Conservation (phyloP, 2,888 invertebrate genomes). For the Pachliopta kotzebuea region DNA sequence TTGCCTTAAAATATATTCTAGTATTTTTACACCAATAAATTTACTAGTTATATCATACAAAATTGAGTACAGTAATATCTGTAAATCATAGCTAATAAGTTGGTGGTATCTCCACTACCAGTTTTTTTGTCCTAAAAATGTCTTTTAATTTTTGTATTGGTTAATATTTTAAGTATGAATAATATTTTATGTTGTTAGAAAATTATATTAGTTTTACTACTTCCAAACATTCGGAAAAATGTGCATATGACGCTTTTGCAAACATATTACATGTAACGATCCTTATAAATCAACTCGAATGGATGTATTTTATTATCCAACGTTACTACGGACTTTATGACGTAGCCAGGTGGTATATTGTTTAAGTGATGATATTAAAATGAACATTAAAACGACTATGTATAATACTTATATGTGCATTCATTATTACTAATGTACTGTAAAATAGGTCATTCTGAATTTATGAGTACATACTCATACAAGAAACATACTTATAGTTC, state of each 20-base stretch:
- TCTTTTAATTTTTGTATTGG: no score
- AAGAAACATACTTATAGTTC: no score
- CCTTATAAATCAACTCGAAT: conserved; percentile 21
- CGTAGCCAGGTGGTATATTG: conserved; percentile 16
- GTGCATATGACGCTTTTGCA: not conserved
- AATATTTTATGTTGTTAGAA: not conserved
- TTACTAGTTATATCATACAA: no score
- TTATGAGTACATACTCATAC: no score
- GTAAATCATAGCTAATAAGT: no score
- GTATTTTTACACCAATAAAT: no score
- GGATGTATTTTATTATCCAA: conserved; percentile 26
- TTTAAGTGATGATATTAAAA: conserved; percentile 9
- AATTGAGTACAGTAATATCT: no score
- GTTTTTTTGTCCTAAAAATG: no score
- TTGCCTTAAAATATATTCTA: no score
- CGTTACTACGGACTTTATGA: conserved; percentile 22
- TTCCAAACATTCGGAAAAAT: not conserved
- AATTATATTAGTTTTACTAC: not conserved
- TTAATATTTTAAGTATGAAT: not conserved
- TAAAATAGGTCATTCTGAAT: no score
- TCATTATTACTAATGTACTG: no score
- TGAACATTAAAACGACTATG: conserved; percentile 9
- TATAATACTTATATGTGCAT: not conserved
- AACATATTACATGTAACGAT: conserved; percentile 13
- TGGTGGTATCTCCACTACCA: no score